Percentiles rank a stretch among this genome's conserved stretches.
Conservation (phyloP, 2,113 vertebrate species). For the Hassar affinis region DNA sequence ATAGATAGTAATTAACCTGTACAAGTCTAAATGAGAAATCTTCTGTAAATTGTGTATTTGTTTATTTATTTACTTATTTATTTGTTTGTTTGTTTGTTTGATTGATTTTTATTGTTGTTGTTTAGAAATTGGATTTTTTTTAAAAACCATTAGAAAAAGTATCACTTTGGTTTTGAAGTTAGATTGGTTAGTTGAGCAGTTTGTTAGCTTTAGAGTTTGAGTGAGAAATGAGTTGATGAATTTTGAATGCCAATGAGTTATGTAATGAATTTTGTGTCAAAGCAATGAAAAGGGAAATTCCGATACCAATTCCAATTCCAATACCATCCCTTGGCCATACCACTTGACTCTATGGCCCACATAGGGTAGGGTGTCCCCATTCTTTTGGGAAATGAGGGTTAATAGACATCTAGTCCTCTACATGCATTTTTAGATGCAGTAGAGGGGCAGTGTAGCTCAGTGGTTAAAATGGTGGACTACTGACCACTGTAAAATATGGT, state of each 20-base stretch:
- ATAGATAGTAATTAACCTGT: background rate
- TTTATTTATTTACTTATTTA: background rate
- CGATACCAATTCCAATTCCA: no score
- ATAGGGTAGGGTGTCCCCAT: no score
- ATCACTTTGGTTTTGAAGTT: background rate
- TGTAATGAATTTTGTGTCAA: background rate
- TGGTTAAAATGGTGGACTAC: no score
- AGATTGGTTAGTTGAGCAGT: background rate
- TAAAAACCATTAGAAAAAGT: background rate
- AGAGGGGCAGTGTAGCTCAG: no score
- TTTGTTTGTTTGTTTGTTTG: background rate
- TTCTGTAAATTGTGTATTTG: background rate
- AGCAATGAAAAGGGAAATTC: background rate
- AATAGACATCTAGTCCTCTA: no score
- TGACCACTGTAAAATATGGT: no score
- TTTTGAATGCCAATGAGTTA: background rate
- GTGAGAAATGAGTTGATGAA: background rate
- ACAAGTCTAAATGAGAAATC: background rate
- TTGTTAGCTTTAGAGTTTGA: background rate
- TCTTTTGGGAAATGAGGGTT: no score
- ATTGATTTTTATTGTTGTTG: no score
- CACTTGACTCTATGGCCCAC: no score
- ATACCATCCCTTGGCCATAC: no score
- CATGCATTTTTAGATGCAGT: no score
- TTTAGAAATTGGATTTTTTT: background rate